These are phyloP conservation scores for Muscicapa adusta DNA, from an alignment of 2,113 vertebrate genomes.

Conservation along the genomic window DNA sequence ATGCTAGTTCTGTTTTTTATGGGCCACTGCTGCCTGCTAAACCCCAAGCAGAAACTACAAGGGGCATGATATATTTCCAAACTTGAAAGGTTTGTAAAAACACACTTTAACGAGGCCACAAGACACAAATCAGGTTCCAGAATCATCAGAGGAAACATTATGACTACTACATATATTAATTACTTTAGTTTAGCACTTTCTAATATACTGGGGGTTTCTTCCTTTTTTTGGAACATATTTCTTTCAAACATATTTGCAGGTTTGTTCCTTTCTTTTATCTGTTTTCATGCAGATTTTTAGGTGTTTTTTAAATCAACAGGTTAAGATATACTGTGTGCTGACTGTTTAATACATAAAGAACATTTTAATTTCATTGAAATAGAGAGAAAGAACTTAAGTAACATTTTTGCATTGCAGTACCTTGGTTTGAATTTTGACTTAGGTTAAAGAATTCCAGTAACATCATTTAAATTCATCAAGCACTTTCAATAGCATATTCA, in stretches of 20 bases:
- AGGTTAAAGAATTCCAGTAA: background rate
- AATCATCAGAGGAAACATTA: background rate
- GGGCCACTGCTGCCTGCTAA: background rate
- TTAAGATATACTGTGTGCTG: rapidly evolving
- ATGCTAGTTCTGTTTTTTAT: background rate
- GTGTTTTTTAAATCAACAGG: background rate
- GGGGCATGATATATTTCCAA: background rate
- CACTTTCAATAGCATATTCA: background rate
- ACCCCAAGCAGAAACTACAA: background rate
- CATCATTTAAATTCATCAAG: background rate
- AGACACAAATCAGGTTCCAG: background rate
- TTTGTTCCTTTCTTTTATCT: background rate
- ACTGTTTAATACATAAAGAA: background rate
- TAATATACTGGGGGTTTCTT: background rate
- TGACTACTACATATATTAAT: background rate
- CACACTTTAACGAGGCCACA: background rate
- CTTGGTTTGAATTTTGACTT: background rate
- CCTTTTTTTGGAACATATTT: background rate
- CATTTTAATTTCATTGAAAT: background rate
- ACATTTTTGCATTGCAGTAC: background rate
- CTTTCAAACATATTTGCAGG: background rate
- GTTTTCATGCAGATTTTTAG: rapidly evolving
- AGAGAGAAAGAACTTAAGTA: background rate
- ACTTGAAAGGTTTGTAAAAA: background rate
- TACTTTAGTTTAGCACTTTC: background rate